Evolutionary conservation across 2,113 vertebrate genomes (phyloP), one percentile per base, ranked within the genome.

Genomic region (Scomber colias): DNA sequence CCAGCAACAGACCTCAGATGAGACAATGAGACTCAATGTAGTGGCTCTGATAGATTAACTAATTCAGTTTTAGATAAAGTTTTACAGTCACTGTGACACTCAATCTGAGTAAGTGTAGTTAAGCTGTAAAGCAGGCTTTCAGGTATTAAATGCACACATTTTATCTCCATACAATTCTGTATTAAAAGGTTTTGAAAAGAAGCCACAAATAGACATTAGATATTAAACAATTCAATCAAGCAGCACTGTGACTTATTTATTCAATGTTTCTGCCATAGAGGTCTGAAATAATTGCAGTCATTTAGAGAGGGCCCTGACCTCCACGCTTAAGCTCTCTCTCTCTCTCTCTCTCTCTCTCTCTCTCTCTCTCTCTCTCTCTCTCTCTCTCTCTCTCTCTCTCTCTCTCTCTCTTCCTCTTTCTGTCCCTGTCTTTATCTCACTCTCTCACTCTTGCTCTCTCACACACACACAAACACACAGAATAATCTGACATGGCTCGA

Each of bases 21-120:
- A 54, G 49, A 16, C 7, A 40, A 10, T 40, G 35, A 40, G 35
- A 40, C 7, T 9, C 35, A 40, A 40, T 40, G 7, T 40, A 49
- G 48, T 46, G 12, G 11, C 35, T 31, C 17, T 63, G 35, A 21
- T 61, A 45, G 8, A 57, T 55, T 21, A 31, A 78, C 54, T 12
- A 53, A 49, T 71, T 63, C 35, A 40, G 35, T 31, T 53, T 59
- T 46, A 48, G 10, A 69, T 4, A 54, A 68, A 19, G n/a, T 73
- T 62, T 27, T 40, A 40, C 35, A 10, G 0, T 40, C 35, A 40
- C 6, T 8, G 35, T 40, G 35, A 40, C 35, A 40, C 35, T 40
- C 35, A 40, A 40, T 40, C 9, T 40, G 35, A 40, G 15, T 60
- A 11, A 46, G 44, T 71, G 57, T 35, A 55, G 24, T 16, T 63